Percentiles rank a stretch among this genome's conserved stretches.
Conservation (phyloP, 2,888 invertebrate genomes). For the Caradrina clavipalpis region DNA sequence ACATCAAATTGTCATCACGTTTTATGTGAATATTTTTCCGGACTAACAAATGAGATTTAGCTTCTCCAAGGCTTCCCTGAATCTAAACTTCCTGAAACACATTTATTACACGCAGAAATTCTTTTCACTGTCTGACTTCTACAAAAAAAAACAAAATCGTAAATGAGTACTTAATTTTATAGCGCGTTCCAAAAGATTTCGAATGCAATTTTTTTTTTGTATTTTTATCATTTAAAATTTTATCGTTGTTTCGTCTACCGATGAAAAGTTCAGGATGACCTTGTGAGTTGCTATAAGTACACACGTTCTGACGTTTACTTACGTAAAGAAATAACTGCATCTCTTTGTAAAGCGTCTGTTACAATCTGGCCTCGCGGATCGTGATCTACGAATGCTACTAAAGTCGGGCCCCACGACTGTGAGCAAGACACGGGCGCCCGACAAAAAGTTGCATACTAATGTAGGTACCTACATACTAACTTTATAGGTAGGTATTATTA, state of each 20-base stretch:
- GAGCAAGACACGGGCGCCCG: conserved; percentile 40
- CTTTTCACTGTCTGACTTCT: conserved; percentile 53
- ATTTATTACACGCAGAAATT: conserved; percentile 45
- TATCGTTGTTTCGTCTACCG: conserved; percentile 71
- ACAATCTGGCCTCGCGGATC: conserved; percentile 59
- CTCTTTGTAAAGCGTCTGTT: conserved; percentile 54
- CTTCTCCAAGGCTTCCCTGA: conserved; percentile 13
- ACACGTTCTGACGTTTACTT: conserved; percentile 14
- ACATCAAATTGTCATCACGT: neutral
- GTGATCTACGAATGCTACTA: conserved; percentile 59
- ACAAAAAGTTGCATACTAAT: conserved; percentile 65
- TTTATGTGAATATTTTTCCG: neutral
- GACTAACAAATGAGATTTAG: conserved; percentile 4
- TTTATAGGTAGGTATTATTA: conserved; percentile 33
- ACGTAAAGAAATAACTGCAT: conserved; percentile 62
- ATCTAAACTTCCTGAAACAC: conserved; percentile 49
- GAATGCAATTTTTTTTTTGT: conserved; percentile 58
- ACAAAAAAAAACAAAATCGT: conserved; percentile 48
- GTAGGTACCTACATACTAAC: conserved; percentile 5
- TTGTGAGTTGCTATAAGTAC: conserved; percentile 55
- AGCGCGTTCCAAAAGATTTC: conserved; percentile 49
- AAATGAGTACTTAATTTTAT: conserved; percentile 61
- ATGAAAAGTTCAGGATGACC: conserved; percentile 55
- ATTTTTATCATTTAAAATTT: conserved; percentile 51
- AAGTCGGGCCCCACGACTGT: conserved; percentile 58